Evolutionary conservation across 2,113 vertebrate genomes (phyloP).

Genomic region (Lophius piscatorius): DNA sequence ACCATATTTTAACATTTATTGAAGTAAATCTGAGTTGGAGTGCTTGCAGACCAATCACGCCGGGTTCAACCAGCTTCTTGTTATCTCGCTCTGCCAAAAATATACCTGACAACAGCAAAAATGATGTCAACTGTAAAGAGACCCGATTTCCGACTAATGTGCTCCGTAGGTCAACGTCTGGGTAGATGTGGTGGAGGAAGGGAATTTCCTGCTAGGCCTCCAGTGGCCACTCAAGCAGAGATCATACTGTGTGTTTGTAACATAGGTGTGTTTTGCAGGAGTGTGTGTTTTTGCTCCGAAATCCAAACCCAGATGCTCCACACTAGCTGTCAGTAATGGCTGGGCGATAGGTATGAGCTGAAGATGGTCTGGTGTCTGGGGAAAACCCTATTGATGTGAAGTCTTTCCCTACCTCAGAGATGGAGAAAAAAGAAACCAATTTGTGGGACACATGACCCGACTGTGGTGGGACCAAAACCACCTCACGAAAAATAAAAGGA

Average conservation of each 20-base stretch:
- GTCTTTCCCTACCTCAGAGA: conserved; percentile 12
- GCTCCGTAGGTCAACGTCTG: conserved; percentile 35
- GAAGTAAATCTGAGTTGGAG: conserved; percentile 28
- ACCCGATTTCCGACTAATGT: conserved; percentile 3
- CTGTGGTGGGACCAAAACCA: conserved; percentile 29
- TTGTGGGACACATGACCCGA: conserved; percentile 46
- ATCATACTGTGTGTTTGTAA: conserved; percentile 1
- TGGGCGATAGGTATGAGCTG: conserved; percentile 8
- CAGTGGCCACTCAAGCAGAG: conserved; percentile 4
- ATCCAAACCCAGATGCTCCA: conserved; percentile 28
- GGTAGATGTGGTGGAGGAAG: conserved; percentile 15
- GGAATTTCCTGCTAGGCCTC: conserved; percentile 21
- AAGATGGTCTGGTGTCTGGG: conserved; percentile 33
- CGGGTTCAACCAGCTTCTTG: conserved; percentile 35
- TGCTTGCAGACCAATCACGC: conserved; percentile 47
- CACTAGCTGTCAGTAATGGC: conserved; percentile 45
- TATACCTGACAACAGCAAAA: conserved; percentile 39
- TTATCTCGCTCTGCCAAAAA: conserved; percentile 38
- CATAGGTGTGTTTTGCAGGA: background rate
- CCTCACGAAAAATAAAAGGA: conserved; percentile 29
- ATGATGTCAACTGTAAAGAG: conserved; percentile 28
- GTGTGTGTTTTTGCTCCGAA: conserved; percentile 15
- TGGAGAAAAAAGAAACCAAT: conserved; percentile 62
- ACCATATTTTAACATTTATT: conserved; percentile 21
- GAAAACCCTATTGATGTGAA: conserved; percentile 44